Percentiles rank a stretch among this genome's conserved stretches.
These are phyloP conservation scores for Colossoma macropomum DNA, from an alignment of 2,113 vertebrate species.

Conservation along the genomic window DNA sequence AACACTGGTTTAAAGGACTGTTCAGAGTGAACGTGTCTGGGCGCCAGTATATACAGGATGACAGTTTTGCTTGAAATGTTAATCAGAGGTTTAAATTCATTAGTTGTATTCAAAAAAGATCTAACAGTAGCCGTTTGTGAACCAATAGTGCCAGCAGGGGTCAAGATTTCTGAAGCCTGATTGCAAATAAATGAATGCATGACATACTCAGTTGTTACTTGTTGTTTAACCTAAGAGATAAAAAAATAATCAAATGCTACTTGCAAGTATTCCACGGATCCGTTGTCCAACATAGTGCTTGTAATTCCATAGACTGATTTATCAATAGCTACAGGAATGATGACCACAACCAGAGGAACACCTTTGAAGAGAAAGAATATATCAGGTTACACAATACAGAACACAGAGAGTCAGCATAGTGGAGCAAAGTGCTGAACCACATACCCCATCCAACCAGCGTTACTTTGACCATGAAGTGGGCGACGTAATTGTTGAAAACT, in stretches of 20 bases:
- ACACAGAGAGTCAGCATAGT: not conserved
- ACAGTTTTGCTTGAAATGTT: too few relatives aligned
- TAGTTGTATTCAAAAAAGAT: too few relatives aligned
- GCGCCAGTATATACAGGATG: too few relatives aligned
- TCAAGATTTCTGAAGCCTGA: too few relatives aligned
- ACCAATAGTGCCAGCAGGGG: too few relatives aligned
- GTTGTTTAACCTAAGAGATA: not conserved
- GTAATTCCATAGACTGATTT: constrained; percentile 85
- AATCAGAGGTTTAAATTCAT: too few relatives aligned
- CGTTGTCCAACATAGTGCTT: constrained; percentile 81
- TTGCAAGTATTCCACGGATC: constrained; percentile 9
- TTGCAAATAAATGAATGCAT: too few relatives aligned
- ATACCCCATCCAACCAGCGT: constrained; percentile 90
- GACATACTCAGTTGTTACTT: too few relatives aligned
- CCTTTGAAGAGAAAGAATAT: constrained; percentile 69
- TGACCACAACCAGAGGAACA: constrained; percentile 86
- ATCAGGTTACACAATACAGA: not conserved
- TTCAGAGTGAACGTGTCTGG: too few relatives aligned
- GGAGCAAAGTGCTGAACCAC: not conserved
- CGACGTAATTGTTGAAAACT: constrained; percentile 91
- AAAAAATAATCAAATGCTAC: constrained; percentile 11
- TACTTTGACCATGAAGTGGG: constrained; percentile 90
- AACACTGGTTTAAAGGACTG: too few relatives aligned
- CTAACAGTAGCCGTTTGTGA: too few relatives aligned
- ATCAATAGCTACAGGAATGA: constrained; percentile 82